These are phyloP conservation scores for Wasmannia auropunctata DNA, from an alignment of 1,140 invertebrate genomes.

Conservation along the genomic window DNA sequence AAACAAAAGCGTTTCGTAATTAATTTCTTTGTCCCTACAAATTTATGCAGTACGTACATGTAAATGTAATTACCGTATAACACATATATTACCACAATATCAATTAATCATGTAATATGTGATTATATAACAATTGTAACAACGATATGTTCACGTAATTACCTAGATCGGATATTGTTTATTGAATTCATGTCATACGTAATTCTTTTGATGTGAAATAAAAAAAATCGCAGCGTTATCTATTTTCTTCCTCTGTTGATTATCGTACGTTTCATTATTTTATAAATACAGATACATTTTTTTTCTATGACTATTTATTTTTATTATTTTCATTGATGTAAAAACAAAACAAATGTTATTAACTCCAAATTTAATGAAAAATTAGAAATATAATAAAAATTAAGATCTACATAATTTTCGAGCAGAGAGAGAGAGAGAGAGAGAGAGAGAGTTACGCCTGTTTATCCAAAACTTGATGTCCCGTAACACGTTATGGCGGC, in stretches of 20 bases:
- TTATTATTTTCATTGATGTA: not conserved
- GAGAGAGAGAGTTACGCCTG: constrained; percentile 9
- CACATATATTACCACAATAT: constrained; percentile 22
- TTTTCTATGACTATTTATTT: not conserved
- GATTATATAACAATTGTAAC: not conserved
- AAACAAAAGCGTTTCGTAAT: constrained; percentile 40
- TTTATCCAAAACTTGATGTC: constrained; percentile 39
- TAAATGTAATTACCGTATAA: constrained; percentile 6
- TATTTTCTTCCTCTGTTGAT: not conserved
- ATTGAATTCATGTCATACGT: not conserved
- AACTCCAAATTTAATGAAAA: not conserved
- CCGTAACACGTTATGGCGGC: constrained; percentile 27
- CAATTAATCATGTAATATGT: constrained; percentile 35
- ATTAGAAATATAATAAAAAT: not conserved
- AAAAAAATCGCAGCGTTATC: not conserved
- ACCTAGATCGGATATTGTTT: not conserved
- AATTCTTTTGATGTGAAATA: not conserved
- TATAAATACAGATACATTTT: not conserved
- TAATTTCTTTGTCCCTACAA: constrained; percentile 16
- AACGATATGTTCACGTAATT: not conserved
- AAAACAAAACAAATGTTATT: not conserved
- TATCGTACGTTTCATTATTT: not conserved
- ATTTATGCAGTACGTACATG: not conserved
- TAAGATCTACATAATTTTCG: not conserved
- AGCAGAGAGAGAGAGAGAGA: no score